A percentile compares a stretch with the other conserved stretches of the same genome.
These are phyloP conservation scores for Grammatotria lemairii DNA, from an alignment of 2,113 vertebrate genomes.

Conservation along the genomic window DNA sequence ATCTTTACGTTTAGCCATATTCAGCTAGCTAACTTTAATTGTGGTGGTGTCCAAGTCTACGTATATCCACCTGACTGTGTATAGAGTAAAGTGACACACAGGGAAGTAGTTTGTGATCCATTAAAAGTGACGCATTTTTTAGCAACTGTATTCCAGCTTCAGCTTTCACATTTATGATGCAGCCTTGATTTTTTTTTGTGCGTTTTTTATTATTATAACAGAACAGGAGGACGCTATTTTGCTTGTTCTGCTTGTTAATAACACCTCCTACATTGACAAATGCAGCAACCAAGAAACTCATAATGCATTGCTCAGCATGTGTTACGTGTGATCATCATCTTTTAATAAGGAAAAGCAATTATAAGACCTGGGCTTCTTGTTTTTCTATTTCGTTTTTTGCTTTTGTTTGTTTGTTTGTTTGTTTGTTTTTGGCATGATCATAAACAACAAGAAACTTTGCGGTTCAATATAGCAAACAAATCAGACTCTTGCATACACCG, in stretches of 20 bases:
- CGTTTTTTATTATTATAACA: background rate
- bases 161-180: background rate
- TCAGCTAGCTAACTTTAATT: background rate
- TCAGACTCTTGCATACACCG: background rate
- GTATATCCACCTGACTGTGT: background rate
- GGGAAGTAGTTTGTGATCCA: background rate
- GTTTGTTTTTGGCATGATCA: background rate
- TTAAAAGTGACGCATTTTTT: background rate
- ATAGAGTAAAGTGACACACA: background rate
- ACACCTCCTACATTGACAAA: constrained; percentile 4
- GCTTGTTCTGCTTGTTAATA: constrained; percentile 20
- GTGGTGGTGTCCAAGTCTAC: background rate
- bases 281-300: background rate
- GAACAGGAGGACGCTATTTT: background rate
- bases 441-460: background rate
- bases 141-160: background rate
- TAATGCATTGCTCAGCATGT: constrained; percentile 21
- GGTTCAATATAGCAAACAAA: background rate
- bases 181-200: background rate
- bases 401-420: background rate
- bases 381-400: background rate
- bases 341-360: constrained; percentile 42
- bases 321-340: constrained; percentile 27
- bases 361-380: background rate
- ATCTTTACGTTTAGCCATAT: background rate